Evolutionary conservation across 2,113 vertebrate genomes (phyloP).

Genomic region (Cervus canadensis): DNA sequence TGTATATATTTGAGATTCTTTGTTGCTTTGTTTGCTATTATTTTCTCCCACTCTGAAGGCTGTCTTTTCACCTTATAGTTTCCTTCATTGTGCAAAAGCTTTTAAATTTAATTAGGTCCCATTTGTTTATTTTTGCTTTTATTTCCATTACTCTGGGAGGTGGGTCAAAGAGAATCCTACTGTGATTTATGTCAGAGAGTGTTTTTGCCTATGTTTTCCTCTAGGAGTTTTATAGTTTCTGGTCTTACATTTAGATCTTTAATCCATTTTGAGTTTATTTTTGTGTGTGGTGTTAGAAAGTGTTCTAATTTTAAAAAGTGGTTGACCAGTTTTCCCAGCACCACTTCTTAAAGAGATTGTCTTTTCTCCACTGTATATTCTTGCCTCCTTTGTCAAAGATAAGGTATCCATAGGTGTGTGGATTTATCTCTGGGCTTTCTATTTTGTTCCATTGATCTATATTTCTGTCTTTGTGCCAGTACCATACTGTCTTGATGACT

Average conservation of each 20-base stretch:
- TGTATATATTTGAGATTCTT: too few species aligned
- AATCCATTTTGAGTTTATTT: neutral
- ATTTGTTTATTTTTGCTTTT: neutral
- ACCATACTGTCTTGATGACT: neutral
- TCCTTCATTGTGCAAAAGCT: too few species aligned
- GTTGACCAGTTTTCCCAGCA: neutral
- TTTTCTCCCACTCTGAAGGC: too few species aligned
- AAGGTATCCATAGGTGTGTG: neutral
- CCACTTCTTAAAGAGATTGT: neutral
- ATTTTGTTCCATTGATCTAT: neutral
- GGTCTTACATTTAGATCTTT: neutral
- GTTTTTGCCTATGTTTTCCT: neutral
- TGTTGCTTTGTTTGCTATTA: too few species aligned
- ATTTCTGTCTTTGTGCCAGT: neutral
- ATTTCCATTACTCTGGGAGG: neutral
- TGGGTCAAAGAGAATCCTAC: neutral
- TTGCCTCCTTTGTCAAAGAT: neutral
- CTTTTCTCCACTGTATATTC: neutral
- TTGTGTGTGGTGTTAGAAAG: neutral
- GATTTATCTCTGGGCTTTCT: neutral
- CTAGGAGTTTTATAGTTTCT: neutral
- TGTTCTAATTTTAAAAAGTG: neutral
- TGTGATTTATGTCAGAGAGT: neutral
- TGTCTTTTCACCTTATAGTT: too few species aligned
- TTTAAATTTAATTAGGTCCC: neutral